Base-by-base conservation (phyloP, 2,113 vertebrate genomes). In the Saccopteryx leptura region DNA sequence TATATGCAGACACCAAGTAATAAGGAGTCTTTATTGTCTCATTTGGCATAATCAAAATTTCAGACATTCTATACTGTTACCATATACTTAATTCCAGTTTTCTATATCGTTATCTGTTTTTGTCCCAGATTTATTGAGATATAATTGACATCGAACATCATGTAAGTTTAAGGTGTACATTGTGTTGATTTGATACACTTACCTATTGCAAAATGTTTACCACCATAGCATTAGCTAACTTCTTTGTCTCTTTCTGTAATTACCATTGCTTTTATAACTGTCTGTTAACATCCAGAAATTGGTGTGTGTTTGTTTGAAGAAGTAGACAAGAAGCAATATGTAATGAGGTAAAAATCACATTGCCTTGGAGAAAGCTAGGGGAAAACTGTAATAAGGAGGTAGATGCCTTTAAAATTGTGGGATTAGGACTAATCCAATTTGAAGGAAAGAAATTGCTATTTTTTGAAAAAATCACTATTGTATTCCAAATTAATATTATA, bases 31-130 rank as follows among this genome's bases (percentile, higher is more conserved):
- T 97, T 63, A 93, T 71, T 96, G 61, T 93, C 88, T 96, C 72
- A 95, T 96, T 88, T 97, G 95, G 92, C 96, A 82, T 95, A 74
- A 91, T 91, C 84, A 97, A 91, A 97, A 97, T 96, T 97, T 95
- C 79, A 92, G 93, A 94, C 54, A 87, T 96, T 23, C 56, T 54
- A 39, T 56, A 65, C 92, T 95, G 80, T 93, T 96, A 74, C 46
- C 81, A 83, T 91, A 88, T 96, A 97, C 86, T 97, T 91, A 97
- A 69, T 81, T 96, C 86, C 61, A 91, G 21, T 78, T 82, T 93
- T 66, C 78, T 61, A 95, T 61, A 86, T 93, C 96, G 95, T 95
- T 96, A 97, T 33, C 46, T 69, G 14, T 72, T 86, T 54, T 61
- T 48, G 17, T 23, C 18, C 23, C 60, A 91, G 65, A 14, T 74